Percentiles rank a stretch among this genome's conserved stretches.
Conservation (phyloP, 1,140 invertebrate species). For the Papilio xuthus region DNA sequence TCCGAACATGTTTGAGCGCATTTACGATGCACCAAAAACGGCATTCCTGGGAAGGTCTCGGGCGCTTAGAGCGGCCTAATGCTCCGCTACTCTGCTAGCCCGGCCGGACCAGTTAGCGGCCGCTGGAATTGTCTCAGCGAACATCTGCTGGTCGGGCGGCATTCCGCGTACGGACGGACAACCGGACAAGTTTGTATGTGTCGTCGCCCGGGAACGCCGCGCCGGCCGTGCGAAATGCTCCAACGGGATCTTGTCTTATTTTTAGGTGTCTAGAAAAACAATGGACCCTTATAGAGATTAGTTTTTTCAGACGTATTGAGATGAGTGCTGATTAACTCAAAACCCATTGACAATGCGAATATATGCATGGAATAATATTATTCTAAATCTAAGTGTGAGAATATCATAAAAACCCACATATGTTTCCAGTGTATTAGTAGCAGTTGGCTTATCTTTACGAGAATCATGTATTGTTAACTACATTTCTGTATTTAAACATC, state of each 20-base stretch:
- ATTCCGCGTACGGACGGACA: slow-evolving; percentile 44
- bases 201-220: background rate
- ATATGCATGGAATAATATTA: no score
- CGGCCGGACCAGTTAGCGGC: slow-evolving; percentile 16
- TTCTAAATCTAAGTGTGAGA: no score
- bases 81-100: background rate
- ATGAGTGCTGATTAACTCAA: background rate
- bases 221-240: background rate
- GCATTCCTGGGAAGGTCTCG: slow-evolving; percentile 21
- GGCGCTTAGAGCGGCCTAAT: slow-evolving; percentile 20
- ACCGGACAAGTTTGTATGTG: slow-evolving; percentile 35
- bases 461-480: no score
- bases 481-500: no score
- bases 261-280: background rate
- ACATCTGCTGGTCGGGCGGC: slow-evolving; percentile 49
- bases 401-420: background rate
- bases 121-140: slow-evolving; percentile 33
- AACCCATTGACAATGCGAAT: background rate
- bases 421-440: background rate
- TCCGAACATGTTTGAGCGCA: background rate
- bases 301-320: background rate
- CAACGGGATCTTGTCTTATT: slow-evolving; percentile 9
- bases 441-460: background rate
- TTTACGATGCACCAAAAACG: slow-evolving; percentile 21
- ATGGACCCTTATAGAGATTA: background rate